Conservation (phyloP, 2,888 invertebrate species). For the Coremacera marginata region DNA sequence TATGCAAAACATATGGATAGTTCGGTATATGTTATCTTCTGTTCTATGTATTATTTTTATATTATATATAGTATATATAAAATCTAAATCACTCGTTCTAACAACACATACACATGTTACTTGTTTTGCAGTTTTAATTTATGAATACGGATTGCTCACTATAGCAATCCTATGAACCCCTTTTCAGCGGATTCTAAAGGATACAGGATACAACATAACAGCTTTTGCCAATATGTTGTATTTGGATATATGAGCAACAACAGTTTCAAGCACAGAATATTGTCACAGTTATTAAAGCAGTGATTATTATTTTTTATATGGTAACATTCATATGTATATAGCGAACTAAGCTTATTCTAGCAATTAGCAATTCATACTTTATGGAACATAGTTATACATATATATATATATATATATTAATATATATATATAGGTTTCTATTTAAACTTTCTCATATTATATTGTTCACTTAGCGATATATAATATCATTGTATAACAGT, state of each 20-base stretch:
- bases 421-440: neutral
- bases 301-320: neutral
- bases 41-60: constrained; percentile 1
- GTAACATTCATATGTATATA: constrained; percentile 6
- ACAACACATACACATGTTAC: constrained; percentile 34
- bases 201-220: constrained; percentile 19
- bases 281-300: neutral
- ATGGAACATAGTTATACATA: neutral
- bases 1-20: neutral
- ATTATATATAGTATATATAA: constrained; percentile 11
- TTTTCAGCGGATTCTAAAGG: constrained; percentile 17
- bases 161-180: constrained; percentile 23
- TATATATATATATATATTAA: neutral
- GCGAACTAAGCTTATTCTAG: neutral
- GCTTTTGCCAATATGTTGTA: constrained; percentile 16
- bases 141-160: constrained; percentile 20
- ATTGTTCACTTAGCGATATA: too few relatives aligned
- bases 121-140: constrained; percentile 39
- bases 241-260: neutral
- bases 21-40: neutral
- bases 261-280: constrained; percentile 9
- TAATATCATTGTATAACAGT: too few relatives aligned
- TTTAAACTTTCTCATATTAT: neutral
- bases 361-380: neutral
- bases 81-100: constrained; percentile 14